Percentiles rank a stretch among this genome's conserved stretches.
phyloP scores from a whole-genome alignment of 1,140 invertebrate genomes.

The Palaemon carinicauda region DNA sequence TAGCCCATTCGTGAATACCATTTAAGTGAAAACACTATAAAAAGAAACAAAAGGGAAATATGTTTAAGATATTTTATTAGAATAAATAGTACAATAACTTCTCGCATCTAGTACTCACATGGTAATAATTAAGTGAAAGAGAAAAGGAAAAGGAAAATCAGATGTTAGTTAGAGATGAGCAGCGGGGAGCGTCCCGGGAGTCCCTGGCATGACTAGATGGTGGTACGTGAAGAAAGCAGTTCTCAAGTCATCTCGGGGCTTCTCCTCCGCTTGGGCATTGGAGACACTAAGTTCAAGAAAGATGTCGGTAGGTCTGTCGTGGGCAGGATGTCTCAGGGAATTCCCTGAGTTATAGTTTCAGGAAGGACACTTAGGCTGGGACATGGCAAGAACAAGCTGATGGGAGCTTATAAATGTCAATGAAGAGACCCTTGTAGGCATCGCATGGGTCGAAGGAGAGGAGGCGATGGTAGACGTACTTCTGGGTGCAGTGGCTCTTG shows the following conservation, averaged over 20 bases:
- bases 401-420: conserved; percentile 60
- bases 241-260: neutral
- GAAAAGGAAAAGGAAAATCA: neutral
- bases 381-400: conserved; percentile 60
- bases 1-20: no score
- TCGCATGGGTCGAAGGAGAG: conserved; percentile 61
- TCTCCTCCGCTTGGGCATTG: neutral
- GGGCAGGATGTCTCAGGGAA: neutral
- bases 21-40: no score
- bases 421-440: conserved; percentile 59
- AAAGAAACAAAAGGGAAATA: no score
- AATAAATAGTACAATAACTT: neutral
- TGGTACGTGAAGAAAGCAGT: neutral
- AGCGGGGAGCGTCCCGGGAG: neutral
- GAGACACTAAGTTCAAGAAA: neutral
- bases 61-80: no score
- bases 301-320: neutral
- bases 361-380: neutral
- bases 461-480: conserved; percentile 60
- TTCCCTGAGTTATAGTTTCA: no score
- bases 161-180: no score
- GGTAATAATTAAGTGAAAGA: neutral
- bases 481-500: conserved; percentile 59
- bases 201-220: neutral
- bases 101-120: neutral